A percentile compares a stretch with the other conserved stretches of the same genome.
These are phyloP conservation scores for Drosophila sturtevanti DNA, from an alignment of 1,140 invertebrate genomes.

Conservation along the genomic window DNA sequence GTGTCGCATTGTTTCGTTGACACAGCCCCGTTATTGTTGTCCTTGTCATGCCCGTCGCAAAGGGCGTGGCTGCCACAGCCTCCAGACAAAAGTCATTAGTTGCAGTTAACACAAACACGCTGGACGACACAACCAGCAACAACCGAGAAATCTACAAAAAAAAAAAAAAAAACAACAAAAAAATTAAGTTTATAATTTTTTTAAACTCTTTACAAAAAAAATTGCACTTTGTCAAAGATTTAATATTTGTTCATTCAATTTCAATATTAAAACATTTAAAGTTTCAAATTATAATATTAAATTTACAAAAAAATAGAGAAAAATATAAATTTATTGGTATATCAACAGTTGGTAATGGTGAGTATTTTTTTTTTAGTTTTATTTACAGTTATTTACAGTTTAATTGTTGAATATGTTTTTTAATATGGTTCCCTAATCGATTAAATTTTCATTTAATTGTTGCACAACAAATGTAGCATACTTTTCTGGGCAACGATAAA, in stretches of 20 bases:
- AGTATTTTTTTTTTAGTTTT: no score
- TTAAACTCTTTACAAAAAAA: neutral
- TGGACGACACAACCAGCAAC: constrained; percentile 18
- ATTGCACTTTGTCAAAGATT: no score
- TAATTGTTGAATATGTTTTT: no score
- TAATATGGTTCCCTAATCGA: neutral
- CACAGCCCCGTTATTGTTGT: constrained; percentile 17
- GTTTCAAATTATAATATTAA: no score
- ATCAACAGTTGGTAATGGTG: no score
- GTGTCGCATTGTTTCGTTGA: constrained; percentile 64
- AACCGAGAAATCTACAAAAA: neutral
- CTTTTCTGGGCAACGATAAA: neutral
- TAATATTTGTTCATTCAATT: no score
- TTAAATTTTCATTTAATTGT: neutral
- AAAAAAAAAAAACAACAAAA: neutral
- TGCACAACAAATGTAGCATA: neutral
- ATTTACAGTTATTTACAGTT: no score
- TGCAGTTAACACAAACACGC: constrained; percentile 56
- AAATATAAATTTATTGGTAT: no score
- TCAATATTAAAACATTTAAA: no score
- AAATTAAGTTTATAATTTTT: no score
- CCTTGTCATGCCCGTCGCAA: constrained; percentile 10
- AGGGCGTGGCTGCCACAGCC: constrained; percentile 46
- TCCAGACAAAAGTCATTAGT: constrained; percentile 74
- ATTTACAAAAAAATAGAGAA: no score